Conservation (phyloP, 1,140 invertebrate genomes). For the Drosophila pruinosa region DNA sequence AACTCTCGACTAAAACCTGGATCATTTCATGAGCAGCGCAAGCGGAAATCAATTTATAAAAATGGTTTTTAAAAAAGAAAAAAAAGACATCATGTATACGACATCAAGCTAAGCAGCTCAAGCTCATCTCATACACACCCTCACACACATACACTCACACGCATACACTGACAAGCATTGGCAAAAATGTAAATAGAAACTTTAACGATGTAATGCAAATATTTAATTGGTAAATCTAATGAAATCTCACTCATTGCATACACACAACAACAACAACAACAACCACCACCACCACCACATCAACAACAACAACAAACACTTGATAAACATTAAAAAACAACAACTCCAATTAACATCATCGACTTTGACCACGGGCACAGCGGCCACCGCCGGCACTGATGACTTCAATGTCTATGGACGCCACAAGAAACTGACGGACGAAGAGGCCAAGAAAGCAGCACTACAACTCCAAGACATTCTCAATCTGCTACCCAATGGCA, state of each 20-base stretch:
- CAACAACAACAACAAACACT: background rate
- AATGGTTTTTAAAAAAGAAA: background rate
- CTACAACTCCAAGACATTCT: conserved; percentile 75
- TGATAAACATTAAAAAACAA: conserved; percentile 5
- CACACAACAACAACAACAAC: conserved; percentile 52
- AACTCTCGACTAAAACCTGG: conserved; percentile 15
- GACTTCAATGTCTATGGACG: conserved; percentile 80
- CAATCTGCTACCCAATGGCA: conserved; percentile 71
- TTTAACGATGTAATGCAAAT: conserved; percentile 39
- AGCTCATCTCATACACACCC: conserved; percentile 5
- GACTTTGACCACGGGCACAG: conserved; percentile 44
- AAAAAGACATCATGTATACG: conserved; percentile 9
- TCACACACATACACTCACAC: background rate
- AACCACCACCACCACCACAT: conserved; percentile 10
- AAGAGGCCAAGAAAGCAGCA: conserved; percentile 70
- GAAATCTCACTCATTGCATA: conserved; percentile 76
- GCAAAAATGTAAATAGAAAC: conserved; percentile 63
- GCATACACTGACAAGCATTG: conserved; percentile 8
- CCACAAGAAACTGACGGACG: conserved; percentile 69
- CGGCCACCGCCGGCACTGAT: conserved; percentile 44
- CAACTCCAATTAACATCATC: conserved; percentile 18
- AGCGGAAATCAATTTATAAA: background rate
- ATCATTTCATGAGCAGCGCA: conserved; percentile 8
- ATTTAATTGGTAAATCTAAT: conserved; percentile 75
- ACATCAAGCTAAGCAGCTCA: background rate